These are phyloP conservation scores for Digitonthophagus gazella DNA, from an alignment of 2,888 invertebrate genomes.

Conservation along the genomic window DNA sequence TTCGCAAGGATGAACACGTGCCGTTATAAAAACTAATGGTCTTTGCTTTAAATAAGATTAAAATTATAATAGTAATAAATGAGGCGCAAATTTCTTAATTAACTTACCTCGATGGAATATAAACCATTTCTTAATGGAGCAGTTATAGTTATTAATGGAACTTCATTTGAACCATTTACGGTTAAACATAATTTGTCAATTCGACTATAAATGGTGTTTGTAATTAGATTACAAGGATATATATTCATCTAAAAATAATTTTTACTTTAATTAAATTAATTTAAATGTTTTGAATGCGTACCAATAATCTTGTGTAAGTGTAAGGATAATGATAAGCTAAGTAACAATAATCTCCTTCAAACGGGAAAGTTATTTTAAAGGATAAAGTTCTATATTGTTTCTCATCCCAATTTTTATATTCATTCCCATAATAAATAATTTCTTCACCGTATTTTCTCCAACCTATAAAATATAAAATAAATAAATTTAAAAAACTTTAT, in stretches of 20 bases:
- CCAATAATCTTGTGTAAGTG: conserved; percentile 75
- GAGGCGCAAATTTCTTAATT: neutral
- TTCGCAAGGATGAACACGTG: conserved; percentile 85
- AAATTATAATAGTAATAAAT: conserved; percentile 16
- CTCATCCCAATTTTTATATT: conserved; percentile 57
- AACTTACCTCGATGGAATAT: conserved; percentile 48
- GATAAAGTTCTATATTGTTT: conserved; percentile 73
- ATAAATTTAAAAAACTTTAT: neutral
- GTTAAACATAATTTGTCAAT: conserved; percentile 69
- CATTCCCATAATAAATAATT: conserved; percentile 82
- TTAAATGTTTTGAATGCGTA: too few relatives aligned
- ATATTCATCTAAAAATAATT: conserved; percentile 26
- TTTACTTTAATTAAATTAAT: neutral
- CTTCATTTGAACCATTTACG: conserved; percentile 65
- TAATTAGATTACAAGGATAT: conserved; percentile 30
- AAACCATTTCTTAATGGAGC: conserved; percentile 54
- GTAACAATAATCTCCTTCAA: conserved; percentile 76
- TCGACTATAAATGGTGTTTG: conserved; percentile 59
- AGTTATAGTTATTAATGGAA: conserved; percentile 76
- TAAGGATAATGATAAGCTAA: conserved; percentile 87
- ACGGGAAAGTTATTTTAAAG: conserved; percentile 74
- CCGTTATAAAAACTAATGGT: conserved; percentile 70
- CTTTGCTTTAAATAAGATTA: conserved; percentile 60
- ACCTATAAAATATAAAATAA: conserved; percentile 46
- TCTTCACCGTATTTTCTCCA: conserved; percentile 75